A percentile compares a stretch with the other conserved stretches of the same genome.
Evolutionary conservation across 1,140 invertebrate genomes (phyloP).

Genomic region (Amphibalanus amphitrite): DNA sequence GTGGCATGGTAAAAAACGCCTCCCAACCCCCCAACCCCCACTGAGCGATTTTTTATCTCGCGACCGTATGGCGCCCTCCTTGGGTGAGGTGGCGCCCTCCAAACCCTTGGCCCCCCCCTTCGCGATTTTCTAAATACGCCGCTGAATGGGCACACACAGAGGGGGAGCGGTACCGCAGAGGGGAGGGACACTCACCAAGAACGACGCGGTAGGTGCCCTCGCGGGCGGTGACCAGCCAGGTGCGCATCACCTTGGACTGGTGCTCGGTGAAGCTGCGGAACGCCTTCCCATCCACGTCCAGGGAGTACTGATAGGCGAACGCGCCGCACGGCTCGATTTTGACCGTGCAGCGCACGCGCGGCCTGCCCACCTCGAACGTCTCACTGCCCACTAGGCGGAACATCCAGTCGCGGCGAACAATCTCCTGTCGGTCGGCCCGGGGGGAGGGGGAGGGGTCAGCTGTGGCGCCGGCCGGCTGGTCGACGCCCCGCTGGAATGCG

Average conservation of each 20-base stretch:
- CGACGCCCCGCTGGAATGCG: too few species aligned
- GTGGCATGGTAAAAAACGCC: too few species aligned
- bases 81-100: too few species aligned
- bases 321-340: conserved; percentile 54
- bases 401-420: conserved; percentile 63
- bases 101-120: too few species aligned
- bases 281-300: conserved; percentile 54
- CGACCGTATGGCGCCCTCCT: too few species aligned
- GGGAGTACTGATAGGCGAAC: conserved; percentile 58
- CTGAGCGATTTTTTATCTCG: too few species aligned
- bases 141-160: too few species aligned
- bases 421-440: conserved; percentile 13
- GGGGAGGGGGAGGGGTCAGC: too few species aligned
- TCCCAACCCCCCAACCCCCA: too few species aligned
- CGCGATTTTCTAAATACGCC: too few species aligned
- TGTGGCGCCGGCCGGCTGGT: too few species aligned
- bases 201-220: neutral
- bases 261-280: conserved; percentile 58
- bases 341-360: conserved; percentile 33
- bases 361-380: conserved; percentile 37
- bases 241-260: conserved; percentile 46
- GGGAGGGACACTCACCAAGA: neutral
- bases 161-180: too few species aligned
- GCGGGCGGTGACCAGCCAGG: conserved; percentile 35
- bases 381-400: conserved; percentile 64